Evolutionary conservation across 2,113 vertebrate species (phyloP).

Genomic region (Odocoileus virginianus): DNA sequence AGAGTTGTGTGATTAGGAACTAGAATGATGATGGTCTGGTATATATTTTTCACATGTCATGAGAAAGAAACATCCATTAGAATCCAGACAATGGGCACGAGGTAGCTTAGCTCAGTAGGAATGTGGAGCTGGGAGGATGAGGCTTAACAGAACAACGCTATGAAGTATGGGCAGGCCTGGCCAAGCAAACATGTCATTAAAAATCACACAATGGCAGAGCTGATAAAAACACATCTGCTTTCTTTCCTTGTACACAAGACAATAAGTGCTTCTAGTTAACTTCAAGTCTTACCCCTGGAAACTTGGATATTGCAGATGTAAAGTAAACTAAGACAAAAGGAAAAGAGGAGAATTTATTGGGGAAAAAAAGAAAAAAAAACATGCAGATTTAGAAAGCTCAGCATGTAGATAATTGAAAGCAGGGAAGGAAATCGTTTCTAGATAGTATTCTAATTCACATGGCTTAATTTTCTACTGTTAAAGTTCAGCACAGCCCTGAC

Average conservation of each 20-base stretch:
- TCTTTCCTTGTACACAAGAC: background rate
- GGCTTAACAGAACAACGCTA: background rate
- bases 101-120: background rate
- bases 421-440: slow-evolving; percentile 24
- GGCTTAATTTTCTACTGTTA: slow-evolving; percentile 30
- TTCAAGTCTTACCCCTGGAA: background rate
- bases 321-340: slow-evolving; percentile 28
- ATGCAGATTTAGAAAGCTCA: slow-evolving; percentile 34
- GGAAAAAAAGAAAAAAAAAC: background rate
- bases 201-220: background rate
- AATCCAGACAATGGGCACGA: background rate
- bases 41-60: background rate
- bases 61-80: background rate
- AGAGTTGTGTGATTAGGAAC: background rate
- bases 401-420: slow-evolving; percentile 31
- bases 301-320: background rate
- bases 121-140: no score
- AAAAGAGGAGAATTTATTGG: background rate
- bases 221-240: background rate
- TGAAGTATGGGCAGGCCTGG: background rate
- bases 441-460: background rate
- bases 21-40: background rate
- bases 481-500: background rate
- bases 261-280: background rate
- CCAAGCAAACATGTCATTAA: background rate